Conservation (phyloP, 2,797 vertebrate species). For the Brotogeris chrysoptera region DNA sequence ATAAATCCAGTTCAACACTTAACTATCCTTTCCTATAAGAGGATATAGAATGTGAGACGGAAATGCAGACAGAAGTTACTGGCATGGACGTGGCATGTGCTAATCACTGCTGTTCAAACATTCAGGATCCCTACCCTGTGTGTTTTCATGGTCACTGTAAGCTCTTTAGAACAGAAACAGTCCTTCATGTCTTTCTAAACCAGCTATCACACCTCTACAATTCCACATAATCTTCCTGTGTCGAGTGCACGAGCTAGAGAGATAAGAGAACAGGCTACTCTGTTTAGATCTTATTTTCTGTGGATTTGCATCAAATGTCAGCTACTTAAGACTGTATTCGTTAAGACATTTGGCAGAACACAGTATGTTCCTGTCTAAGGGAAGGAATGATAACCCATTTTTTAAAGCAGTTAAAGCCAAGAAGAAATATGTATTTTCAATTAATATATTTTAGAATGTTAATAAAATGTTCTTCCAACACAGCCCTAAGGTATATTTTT, state of each 20-base stretch:
- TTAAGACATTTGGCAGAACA: not conserved
- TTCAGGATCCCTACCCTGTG: not conserved
- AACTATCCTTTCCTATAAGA: not conserved
- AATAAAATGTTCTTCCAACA: not conserved
- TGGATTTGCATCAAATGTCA: slow-evolving; percentile 46
- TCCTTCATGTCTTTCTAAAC: slow-evolving; percentile 15
- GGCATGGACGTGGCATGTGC: not conserved
- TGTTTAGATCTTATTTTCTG: slow-evolving; percentile 33
- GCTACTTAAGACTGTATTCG: slow-evolving; percentile 9
- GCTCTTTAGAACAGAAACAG: slow-evolving; percentile 23
- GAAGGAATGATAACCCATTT: not conserved
- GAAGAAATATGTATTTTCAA: not conserved
- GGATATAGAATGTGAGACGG: not conserved
- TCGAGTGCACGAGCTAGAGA: not conserved
- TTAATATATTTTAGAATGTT: not conserved
- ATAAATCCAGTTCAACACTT: slow-evolving; percentile 38
- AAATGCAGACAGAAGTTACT: slow-evolving; percentile 30
- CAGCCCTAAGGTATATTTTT: not conserved
- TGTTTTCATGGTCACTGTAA: slow-evolving; percentile 43
- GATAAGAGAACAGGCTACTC: slow-evolving; percentile 17
- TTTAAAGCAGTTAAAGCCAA: not conserved
- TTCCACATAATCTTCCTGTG: slow-evolving; percentile 26
- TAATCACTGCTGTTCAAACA: not conserved
- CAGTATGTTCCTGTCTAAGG: not conserved
- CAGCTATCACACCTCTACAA: slow-evolving; percentile 39